Percentiles rank a stretch among this genome's conserved stretches.
phyloP scores from a whole-genome alignment of 2,113 vertebrate genomes.

The Oenanthe melanoleuca region DNA sequence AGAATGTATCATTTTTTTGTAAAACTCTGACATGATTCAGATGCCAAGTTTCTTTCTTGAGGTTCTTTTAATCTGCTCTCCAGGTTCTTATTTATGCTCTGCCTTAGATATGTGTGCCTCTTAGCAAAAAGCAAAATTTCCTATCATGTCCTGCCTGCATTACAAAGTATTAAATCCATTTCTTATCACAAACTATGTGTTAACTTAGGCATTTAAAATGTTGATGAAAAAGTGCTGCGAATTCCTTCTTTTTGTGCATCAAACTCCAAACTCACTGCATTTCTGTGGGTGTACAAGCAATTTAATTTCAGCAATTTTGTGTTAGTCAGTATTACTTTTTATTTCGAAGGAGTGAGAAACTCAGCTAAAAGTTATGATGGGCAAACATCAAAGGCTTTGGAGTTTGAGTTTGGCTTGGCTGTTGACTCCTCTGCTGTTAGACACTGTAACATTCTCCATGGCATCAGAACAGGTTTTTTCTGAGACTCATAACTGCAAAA shows the following conservation, averaged over 20 bases:
- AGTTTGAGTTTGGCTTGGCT: background rate
- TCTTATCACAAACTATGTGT: slow-evolving; percentile 19
- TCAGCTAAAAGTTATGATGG: background rate
- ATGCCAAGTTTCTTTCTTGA: slow-evolving; percentile 11
- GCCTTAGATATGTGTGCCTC: background rate
- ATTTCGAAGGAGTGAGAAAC: background rate
- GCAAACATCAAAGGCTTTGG: slow-evolving; percentile 8
- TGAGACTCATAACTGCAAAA: background rate
- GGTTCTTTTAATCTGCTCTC: slow-evolving; percentile 38
- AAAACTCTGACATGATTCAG: slow-evolving; percentile 37
- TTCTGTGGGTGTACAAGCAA: slow-evolving; percentile 63
- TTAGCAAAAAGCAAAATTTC: slow-evolving; percentile 44
- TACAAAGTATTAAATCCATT: slow-evolving; percentile 39
- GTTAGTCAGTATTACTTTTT: slow-evolving; percentile 30
- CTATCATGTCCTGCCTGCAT: background rate
- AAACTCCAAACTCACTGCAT: slow-evolving; percentile 46
- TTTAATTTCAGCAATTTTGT: slow-evolving; percentile 45
- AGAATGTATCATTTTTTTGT: background rate
- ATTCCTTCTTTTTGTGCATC: slow-evolving; percentile 51
- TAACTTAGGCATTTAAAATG: slow-evolving; percentile 53
- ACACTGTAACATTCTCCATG: background rate
- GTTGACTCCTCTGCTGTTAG: background rate
- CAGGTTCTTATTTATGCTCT: slow-evolving; percentile 31
- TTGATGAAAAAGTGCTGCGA: slow-evolving; percentile 40
- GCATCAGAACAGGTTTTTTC: background rate